phyloP scores from a whole-genome alignment of 2,888 invertebrate genomes.

The Icerya purchasi region DNA sequence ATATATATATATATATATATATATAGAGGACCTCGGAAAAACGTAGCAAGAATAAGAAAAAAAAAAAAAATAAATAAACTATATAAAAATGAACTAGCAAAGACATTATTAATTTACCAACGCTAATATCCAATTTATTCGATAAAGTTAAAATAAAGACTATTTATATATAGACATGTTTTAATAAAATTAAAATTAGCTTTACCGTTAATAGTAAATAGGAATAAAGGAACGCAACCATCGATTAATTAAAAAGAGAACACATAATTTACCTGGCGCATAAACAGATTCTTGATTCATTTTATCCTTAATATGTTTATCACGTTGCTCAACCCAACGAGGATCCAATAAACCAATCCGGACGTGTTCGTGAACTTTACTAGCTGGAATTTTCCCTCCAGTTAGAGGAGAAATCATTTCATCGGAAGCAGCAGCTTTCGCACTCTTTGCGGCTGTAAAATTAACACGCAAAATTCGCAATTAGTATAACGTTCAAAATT shows the following conservation, averaged over 20 bases:
- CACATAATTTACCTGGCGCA: slow-evolving; percentile 33
- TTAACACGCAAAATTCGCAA: slow-evolving; percentile 26
- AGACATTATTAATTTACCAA: too few species aligned
- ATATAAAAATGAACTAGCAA: too few species aligned
- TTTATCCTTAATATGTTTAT: slow-evolving; percentile 81
- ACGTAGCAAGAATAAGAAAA: too few species aligned
- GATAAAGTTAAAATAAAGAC: neutral
- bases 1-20: too few species aligned
- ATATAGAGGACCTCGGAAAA: too few species aligned
- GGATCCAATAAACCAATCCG: slow-evolving; percentile 89
- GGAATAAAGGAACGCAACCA: too few species aligned
- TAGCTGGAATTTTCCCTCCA: slow-evolving; percentile 89
- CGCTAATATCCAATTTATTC: too few species aligned
- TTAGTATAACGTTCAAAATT: too few species aligned
- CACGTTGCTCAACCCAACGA: slow-evolving; percentile 91
- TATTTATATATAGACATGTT: neutral
- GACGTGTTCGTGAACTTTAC: slow-evolving; percentile 95
- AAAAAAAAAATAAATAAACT: too few species aligned
- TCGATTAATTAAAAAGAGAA: neutral
- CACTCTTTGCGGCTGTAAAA: slow-evolving; percentile 17
- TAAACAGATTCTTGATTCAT: slow-evolving; percentile 73
- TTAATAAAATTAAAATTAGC: too few species aligned
- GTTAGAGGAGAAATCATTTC: slow-evolving; percentile 96
- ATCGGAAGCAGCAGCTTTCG: slow-evolving; percentile 50
- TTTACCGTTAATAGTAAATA: too few species aligned